Percentiles rank a stretch among this genome's conserved stretches.
phyloP scores from a whole-genome alignment of 2,797 vertebrate species.

The Xerus rutilus region DNA sequence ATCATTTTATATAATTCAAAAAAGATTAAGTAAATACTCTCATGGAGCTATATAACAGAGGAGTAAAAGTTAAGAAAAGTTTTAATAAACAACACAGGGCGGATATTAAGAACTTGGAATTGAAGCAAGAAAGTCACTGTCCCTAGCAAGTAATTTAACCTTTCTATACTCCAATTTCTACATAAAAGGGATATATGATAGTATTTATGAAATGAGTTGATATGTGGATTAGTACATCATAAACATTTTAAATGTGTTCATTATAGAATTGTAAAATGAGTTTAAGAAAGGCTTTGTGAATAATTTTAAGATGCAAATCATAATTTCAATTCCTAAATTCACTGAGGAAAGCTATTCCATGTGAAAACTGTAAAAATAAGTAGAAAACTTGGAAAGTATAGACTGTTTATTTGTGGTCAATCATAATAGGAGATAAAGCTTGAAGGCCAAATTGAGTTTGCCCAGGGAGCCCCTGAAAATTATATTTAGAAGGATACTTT shows the following conservation, averaged over 20 bases:
- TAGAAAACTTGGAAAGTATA: neutral
- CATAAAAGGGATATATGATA: neutral
- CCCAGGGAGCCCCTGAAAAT: neutral
- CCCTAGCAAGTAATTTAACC: neutral
- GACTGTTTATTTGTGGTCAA: neutral
- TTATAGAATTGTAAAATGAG: neutral
- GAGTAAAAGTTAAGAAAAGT: neutral
- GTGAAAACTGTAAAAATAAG: neutral
- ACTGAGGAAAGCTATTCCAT: neutral
- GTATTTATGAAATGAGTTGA: neutral
- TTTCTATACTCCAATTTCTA: neutral
- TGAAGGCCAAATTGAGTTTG: neutral
- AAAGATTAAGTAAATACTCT: neutral
- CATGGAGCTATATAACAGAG: neutral
- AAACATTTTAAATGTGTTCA: neutral
- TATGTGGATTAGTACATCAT: neutral
- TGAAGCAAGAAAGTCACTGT: neutral
- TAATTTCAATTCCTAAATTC: neutral
- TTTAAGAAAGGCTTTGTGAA: neutral
- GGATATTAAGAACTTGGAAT: neutral
- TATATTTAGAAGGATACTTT: neutral
- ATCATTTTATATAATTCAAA: neutral
- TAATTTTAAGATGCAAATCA: neutral
- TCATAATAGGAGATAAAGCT: neutral
- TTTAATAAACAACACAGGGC: neutral